These are phyloP conservation scores for Siniperca scherzeri DNA, from an alignment of 2,797 vertebrate genomes.

Conservation along the genomic window DNA sequence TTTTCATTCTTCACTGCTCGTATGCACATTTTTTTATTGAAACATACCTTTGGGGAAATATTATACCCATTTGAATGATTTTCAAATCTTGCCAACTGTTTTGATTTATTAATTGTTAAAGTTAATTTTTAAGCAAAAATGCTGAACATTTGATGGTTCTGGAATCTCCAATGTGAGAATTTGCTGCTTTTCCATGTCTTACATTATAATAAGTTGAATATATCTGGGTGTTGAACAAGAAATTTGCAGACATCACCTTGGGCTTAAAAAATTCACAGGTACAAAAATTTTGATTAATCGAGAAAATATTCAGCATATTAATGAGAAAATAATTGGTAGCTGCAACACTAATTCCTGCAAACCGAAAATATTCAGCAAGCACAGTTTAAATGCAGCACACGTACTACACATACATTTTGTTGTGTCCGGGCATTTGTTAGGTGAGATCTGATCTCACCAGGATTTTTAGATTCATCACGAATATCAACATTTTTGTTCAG, in stretches of 20 bases:
- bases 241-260: not conserved
- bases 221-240: not conserved
- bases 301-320: too few relatives aligned
- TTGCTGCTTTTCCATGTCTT: not conserved
- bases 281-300: not conserved
- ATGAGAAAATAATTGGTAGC: not conserved
- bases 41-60: not conserved
- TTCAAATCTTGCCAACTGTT: not conserved
- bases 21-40: not conserved
- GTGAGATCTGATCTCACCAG: not conserved
- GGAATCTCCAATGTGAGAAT: not conserved
- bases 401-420: not conserved
- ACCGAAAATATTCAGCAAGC: not conserved
- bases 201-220: not conserved
- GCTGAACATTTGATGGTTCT: not conserved
- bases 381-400: not conserved
- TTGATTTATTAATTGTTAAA: not conserved
- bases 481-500: not conserved
- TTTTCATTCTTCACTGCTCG: not conserved
- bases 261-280: not conserved
- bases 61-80: not conserved
- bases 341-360: not conserved
- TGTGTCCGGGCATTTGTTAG: too few relatives aligned
- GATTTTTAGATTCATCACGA: slow-evolving; percentile 9
- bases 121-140: not conserved